Conservation (phyloP, 1,140 invertebrate species). For the Euglossa dilemma region DNA sequence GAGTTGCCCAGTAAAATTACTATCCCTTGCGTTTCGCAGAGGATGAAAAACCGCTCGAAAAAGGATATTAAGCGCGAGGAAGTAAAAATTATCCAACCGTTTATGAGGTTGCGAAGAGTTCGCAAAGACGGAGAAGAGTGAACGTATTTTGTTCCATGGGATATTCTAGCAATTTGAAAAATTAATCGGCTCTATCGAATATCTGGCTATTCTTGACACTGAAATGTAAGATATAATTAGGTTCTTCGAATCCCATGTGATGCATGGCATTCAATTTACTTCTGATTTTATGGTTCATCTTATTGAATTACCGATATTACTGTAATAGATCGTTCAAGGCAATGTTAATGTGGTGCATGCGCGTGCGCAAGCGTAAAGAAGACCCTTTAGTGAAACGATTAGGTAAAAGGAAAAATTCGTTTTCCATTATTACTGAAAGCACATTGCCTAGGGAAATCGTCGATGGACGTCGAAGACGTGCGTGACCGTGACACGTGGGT, state of each 20-base stretch:
- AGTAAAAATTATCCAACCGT: neutral
- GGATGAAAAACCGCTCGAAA: neutral
- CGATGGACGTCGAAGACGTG: conserved; percentile 30
- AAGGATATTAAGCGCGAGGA: conserved; percentile 16
- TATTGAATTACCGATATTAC: conserved; percentile 40
- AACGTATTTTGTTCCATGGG: neutral
- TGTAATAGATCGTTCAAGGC: conserved; percentile 37
- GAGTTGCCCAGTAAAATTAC: conserved; percentile 15
- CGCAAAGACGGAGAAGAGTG: too few relatives aligned
- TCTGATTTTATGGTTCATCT: conserved; percentile 27
- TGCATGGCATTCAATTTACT: conserved; percentile 54
- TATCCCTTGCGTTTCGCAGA: neutral
- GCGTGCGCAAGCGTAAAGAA: neutral
- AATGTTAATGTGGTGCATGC: conserved; percentile 41
- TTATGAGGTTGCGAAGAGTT: neutral
- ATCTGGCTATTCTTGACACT: neutral
- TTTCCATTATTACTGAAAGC: conserved; percentile 59
- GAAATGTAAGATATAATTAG: conserved; percentile 32
- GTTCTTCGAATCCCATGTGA: conserved; percentile 28
- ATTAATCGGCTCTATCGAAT: conserved; percentile 5
- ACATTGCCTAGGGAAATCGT: conserved; percentile 14
- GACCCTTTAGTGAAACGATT: conserved; percentile 20
- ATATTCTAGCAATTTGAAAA: neutral
- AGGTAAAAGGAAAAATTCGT: conserved; percentile 43
- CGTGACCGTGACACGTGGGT: conserved; percentile 61